Conservation (phyloP, 2,113 vertebrate species). For the Pan paniscus region DNA sequence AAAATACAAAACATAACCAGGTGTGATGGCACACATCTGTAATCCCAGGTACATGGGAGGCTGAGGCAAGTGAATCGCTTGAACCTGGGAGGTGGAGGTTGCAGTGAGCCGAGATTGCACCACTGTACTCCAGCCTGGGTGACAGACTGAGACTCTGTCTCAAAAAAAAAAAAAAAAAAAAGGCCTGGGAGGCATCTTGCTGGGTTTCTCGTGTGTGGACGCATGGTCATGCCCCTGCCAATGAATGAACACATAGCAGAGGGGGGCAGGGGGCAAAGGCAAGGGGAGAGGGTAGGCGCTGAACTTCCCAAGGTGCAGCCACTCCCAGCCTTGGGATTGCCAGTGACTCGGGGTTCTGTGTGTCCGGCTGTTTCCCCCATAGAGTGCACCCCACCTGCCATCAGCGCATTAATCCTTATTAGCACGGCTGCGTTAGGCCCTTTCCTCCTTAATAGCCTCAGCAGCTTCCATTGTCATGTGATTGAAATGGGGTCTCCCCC, state of each 20-base stretch:
- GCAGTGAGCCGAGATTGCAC: too few species aligned
- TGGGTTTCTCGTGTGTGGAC: background rate
- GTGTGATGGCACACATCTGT: too few species aligned
- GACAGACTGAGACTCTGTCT: too few species aligned
- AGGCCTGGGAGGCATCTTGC: background rate
- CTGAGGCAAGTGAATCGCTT: too few species aligned
- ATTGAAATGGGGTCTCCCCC: background rate
- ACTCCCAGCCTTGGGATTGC: background rate
- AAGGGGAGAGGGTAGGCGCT: background rate
- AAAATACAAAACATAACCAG: too few species aligned
- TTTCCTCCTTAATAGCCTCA: background rate
- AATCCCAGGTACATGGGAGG: too few species aligned
- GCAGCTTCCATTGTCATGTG: background rate
- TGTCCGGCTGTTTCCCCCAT: background rate
- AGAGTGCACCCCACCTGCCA: fast-evolving
- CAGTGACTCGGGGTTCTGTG: background rate
- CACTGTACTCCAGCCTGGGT: too few species aligned
- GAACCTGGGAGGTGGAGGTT: too few species aligned
- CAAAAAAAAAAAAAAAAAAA: background rate
- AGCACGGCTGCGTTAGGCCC: background rate
- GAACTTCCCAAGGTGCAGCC: background rate
- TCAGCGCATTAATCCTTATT: too few species aligned
- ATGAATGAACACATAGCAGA: background rate
- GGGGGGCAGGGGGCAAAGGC: background rate
- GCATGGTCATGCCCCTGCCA: background rate